A percentile compares a stretch with the other conserved stretches of the same genome.
phyloP scores from a whole-genome alignment of 2,797 vertebrate genomes.

The Gadopsis marmoratus region DNA sequence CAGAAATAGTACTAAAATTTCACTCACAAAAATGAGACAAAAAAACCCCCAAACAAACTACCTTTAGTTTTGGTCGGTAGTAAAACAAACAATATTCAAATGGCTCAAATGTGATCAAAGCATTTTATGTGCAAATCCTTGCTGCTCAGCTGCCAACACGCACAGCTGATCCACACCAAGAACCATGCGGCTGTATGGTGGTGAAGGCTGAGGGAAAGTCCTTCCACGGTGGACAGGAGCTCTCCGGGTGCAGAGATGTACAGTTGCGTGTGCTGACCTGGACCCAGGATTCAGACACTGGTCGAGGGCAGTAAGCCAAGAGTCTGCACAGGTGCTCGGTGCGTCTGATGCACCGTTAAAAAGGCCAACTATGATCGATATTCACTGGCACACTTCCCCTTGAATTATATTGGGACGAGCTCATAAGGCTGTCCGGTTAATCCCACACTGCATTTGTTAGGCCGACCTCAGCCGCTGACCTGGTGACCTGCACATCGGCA shows the following conservation, averaged over 20 bases:
- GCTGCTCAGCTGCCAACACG: not conserved
- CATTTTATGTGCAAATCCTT: not conserved
- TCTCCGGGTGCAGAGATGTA: too few relatives aligned
- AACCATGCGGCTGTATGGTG: too few relatives aligned
- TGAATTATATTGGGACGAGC: not conserved
- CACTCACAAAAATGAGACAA: not conserved
- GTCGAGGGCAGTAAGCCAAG: not conserved
- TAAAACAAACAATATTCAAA: not conserved
- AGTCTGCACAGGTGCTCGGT: not conserved
- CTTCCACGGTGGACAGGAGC: too few relatives aligned
- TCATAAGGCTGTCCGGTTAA: not conserved
- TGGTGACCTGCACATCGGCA: not conserved
- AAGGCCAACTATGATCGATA: not conserved
- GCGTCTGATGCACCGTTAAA: not conserved
- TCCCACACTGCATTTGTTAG: not conserved
- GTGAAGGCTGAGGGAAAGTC: too few relatives aligned
- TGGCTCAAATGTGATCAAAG: not conserved
- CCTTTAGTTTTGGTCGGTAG: not conserved
- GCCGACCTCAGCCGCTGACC: not conserved
- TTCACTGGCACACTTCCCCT: not conserved
- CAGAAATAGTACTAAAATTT: not conserved
- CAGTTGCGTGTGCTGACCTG: not conserved
- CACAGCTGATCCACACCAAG: too few relatives aligned
- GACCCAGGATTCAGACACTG: rapidly evolving
- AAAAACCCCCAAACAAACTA: not conserved